phyloP scores from a whole-genome alignment of 2,888 invertebrate genomes.

The Latrodectus elegans region DNA sequence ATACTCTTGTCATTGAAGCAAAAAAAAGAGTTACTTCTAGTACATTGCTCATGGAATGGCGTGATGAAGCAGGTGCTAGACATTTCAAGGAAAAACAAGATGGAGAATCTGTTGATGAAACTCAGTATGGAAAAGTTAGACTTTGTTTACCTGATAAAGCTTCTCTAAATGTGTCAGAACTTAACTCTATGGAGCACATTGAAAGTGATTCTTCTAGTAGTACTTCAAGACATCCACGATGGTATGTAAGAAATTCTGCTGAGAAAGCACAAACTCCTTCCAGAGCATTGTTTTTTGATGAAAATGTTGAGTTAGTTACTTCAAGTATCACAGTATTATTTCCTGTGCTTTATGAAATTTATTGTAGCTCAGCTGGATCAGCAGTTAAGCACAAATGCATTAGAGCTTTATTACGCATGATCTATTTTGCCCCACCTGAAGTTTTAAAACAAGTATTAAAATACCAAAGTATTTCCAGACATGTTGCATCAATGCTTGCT shows the following conservation, averaged over 20 bases:
- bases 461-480: conserved; percentile 88
- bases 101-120: conserved; percentile 93
- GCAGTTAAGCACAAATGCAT: conserved; percentile 97
- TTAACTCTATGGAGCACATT: conserved; percentile 97
- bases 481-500: conserved; percentile 98
- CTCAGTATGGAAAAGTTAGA: conserved; percentile 95
- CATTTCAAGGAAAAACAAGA: conserved; percentile 95
- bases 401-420: conserved; percentile 95
- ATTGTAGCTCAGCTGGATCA: conserved; percentile 97
- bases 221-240: conserved; percentile 92
- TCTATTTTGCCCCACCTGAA: conserved; percentile 92
- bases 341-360: conserved; percentile 96
- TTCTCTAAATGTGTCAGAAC: conserved; percentile 96
- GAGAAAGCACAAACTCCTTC: conserved; percentile 74
- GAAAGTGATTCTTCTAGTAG: conserved; percentile 92
- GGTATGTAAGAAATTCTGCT: conserved; percentile 78
- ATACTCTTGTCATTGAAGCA: conserved; percentile 84
- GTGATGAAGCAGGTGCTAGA: conserved; percentile 92
- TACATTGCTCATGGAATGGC: conserved; percentile 96
- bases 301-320: conserved; percentile 83
- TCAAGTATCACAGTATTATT: conserved; percentile 87
- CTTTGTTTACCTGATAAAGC: conserved; percentile 91
- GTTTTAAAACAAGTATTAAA: conserved; percentile 84
- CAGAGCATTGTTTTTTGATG: conserved; percentile 82
- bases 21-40: conserved; percentile 78